Percentiles rank a stretch among this genome's conserved stretches.
phyloP scores from a whole-genome alignment of 2,797 vertebrate species.

The Pelobates cultripes region DNA sequence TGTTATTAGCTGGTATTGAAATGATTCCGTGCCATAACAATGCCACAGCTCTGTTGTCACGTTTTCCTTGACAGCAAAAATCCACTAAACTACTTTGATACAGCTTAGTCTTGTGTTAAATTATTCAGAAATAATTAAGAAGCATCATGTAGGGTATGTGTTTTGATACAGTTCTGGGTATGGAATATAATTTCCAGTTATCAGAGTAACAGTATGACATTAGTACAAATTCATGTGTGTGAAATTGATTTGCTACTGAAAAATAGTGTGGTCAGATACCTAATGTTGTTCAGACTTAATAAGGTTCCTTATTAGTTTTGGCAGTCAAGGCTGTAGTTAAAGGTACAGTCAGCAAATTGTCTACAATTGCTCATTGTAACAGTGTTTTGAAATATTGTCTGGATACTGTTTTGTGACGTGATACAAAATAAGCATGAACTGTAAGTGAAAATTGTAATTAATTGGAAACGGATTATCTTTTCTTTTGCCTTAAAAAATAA shows the following conservation, averaged over 20 bases:
- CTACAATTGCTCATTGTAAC: background rate
- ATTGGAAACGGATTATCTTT: too few species aligned
- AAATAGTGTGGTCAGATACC: slow-evolving; percentile 52
- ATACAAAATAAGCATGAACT: too few species aligned
- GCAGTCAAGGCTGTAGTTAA: slow-evolving; percentile 33
- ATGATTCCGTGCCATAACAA: too few species aligned
- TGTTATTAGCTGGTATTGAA: too few species aligned
- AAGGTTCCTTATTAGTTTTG: slow-evolving; percentile 52
- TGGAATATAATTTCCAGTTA: slow-evolving; percentile 54
- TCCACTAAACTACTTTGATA: slow-evolving; percentile 49
- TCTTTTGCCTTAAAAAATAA: too few species aligned
- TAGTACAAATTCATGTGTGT: slow-evolving; percentile 53
- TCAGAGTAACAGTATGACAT: slow-evolving; percentile 54
- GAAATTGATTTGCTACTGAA: slow-evolving; percentile 54
- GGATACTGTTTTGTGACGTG: too few species aligned
- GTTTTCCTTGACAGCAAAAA: slow-evolving; percentile 31
- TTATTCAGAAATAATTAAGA: slow-evolving; percentile 57
- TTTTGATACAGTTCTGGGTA: slow-evolving; percentile 51
- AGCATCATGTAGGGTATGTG: slow-evolving; percentile 50
- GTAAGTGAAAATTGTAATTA: too few species aligned
- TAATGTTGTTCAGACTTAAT: slow-evolving; percentile 48
- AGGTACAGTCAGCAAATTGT: slow-evolving; percentile 19
- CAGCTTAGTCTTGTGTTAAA: slow-evolving; percentile 53
- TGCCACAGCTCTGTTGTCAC: slow-evolving; percentile 31
- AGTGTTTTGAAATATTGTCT: too few species aligned